Evolutionary conservation across 2,888 invertebrate species (phyloP).

Genomic region (Acanthosoma haemorrhoidale): DNA sequence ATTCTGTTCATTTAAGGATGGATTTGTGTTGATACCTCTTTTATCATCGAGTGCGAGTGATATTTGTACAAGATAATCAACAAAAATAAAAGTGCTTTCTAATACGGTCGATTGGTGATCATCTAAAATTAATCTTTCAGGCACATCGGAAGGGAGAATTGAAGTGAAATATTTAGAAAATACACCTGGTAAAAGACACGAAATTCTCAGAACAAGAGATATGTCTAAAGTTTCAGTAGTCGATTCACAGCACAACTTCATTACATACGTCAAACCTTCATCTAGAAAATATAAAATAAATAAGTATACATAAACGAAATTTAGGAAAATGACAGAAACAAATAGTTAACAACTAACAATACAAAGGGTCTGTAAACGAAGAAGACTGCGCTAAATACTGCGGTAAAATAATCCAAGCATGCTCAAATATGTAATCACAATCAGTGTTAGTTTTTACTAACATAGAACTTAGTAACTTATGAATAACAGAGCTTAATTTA

Average conservation of each 20-base stretch:
- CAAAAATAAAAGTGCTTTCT: not conserved
- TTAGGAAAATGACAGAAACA: not conserved
- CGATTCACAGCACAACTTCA: slow-evolving; percentile 21
- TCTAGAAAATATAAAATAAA: not conserved
- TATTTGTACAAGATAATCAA: not conserved
- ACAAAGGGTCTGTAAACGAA: not conserved
- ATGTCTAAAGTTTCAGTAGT: slow-evolving; percentile 17
- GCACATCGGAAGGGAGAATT: not conserved
- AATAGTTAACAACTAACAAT: not conserved
- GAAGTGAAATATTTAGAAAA: slow-evolving; percentile 15
- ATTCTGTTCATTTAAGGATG: not conserved
- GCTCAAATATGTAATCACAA: not conserved
- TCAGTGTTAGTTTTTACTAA: not conserved
- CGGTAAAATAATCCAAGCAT: slow-evolving; percentile 10
- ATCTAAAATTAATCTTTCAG: not conserved
- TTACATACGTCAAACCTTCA: slow-evolving; percentile 15
- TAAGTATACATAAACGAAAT: not conserved
- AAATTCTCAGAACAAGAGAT: slow-evolving; percentile 19
- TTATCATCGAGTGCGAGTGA: not conserved
- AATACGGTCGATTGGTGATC: not conserved
- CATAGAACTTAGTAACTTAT: not conserved
- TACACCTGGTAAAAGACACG: slow-evolving; percentile 21
- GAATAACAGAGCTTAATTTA: not conserved
- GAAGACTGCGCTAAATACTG: not conserved
- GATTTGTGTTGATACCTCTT: slow-evolving; percentile 10